phyloP scores from a whole-genome alignment of 2,888 invertebrate species.

The Cecidostiba fungosa region DNA sequence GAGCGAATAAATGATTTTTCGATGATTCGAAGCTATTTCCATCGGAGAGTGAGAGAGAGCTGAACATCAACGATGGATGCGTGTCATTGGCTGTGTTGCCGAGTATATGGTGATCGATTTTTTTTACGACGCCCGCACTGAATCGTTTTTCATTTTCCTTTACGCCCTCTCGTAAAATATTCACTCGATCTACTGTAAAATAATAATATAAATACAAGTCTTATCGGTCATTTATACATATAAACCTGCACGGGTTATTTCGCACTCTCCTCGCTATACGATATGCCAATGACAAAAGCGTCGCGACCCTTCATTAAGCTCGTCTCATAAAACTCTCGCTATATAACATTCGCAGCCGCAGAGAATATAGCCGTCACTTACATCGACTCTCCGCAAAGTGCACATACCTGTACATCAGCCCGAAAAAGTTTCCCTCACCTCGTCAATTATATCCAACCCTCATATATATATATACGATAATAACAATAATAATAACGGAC shows the following conservation, averaged over 20 bases:
- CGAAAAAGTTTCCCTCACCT: background rate
- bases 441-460: background rate
- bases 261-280: background rate
- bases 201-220: background rate
- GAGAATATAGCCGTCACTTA: background rate
- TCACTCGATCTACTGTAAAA: background rate
- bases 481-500: background rate
- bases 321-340: background rate
- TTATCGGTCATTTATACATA: background rate
- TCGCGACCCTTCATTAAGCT: slow-evolving; percentile 16
- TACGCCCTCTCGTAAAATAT: background rate
- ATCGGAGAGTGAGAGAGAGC: background rate
- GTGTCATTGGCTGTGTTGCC: background rate
- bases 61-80: background rate
- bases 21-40: slow-evolving; percentile 44
- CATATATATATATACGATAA: background rate
- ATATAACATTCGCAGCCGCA: too few relatives aligned
- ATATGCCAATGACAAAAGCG: too few relatives aligned
- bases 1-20: slow-evolving; percentile 50
- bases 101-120: slow-evolving; percentile 31
- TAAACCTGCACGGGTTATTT: background rate
- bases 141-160: slow-evolving; percentile 2
- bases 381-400: slow-evolving; percentile 1
- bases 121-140: background rate
- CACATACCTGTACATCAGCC: background rate